These are phyloP conservation scores for Drosophila equinoxialis DNA, from an alignment of 1,140 invertebrate species.

Conservation along the genomic window DNA sequence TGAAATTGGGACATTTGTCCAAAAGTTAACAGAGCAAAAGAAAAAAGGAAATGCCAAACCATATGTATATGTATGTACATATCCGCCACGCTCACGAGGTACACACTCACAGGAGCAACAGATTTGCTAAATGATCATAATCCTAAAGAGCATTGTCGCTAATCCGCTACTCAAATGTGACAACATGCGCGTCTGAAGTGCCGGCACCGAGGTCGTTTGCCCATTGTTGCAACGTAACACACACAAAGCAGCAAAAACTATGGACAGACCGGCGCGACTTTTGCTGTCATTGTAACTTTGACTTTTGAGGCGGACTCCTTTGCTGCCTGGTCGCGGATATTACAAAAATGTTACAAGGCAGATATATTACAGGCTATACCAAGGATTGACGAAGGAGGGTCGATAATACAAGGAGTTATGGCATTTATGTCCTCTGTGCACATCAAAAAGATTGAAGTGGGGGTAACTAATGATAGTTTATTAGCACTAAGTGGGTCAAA, in stretches of 20 bases:
- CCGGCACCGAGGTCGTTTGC: slow-evolving; percentile 37
- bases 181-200: slow-evolving; percentile 81
- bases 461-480: slow-evolving; percentile 65
- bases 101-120: slow-evolving; percentile 73
- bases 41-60: slow-evolving; percentile 23
- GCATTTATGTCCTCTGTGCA: background rate
- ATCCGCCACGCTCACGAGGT: slow-evolving; percentile 49
- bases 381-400: background rate
- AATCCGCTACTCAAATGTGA: slow-evolving; percentile 82
- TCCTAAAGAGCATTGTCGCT: slow-evolving; percentile 75
- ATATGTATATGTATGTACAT: slow-evolving; percentile 1
- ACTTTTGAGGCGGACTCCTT: slow-evolving; percentile 35
- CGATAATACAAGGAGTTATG: slow-evolving; percentile 14
- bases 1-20: slow-evolving; percentile 71
- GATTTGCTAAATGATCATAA: slow-evolving; percentile 83
- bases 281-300: slow-evolving; percentile 1
- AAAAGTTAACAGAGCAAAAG: slow-evolving; percentile 38
- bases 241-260: slow-evolving; percentile 13
- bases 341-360: slow-evolving; percentile 24
- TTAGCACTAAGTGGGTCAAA: slow-evolving; percentile 66
- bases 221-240: slow-evolving; percentile 19
- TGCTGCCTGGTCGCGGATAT: slow-evolving; percentile 20
- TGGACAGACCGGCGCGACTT: slow-evolving; percentile 7
- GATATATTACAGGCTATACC: background rate
- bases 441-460: slow-evolving; percentile 9